A percentile compares a stretch with the other conserved stretches of the same genome.
Evolutionary conservation across 2,797 vertebrate species (phyloP).

Genomic region (Sibirionetta formosa): DNA sequence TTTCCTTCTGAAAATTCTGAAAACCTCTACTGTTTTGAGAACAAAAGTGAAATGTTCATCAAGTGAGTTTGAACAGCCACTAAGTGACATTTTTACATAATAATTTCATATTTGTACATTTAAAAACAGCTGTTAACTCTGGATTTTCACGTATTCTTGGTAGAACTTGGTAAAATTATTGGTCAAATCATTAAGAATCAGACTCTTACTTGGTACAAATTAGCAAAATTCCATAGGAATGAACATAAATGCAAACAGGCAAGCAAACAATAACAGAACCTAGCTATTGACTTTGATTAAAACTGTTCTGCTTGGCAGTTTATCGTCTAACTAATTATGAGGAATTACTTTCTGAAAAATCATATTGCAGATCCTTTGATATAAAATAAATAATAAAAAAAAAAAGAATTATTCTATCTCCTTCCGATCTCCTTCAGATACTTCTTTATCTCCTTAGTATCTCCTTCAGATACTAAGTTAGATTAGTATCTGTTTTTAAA

Average conservation of each 20-base stretch:
- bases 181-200: neutral
- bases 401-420: neutral
- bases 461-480: neutral
- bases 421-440: neutral
- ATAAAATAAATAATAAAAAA: neutral
- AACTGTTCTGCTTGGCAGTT: neutral
- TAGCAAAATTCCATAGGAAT: neutral
- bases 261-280: conserved; percentile 6
- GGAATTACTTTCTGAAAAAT: conserved; percentile 24
- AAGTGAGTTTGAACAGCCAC: neutral
- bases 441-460: no score
- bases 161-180: neutral
- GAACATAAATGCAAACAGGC: neutral
- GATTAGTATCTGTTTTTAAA: neutral
- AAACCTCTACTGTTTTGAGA: neutral
- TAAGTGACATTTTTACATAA: neutral
- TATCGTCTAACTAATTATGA: neutral
- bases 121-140: neutral
- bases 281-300: neutral
- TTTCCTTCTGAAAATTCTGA: neutral
- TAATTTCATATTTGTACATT: neutral
- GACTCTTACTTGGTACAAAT: neutral
- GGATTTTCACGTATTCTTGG: neutral
- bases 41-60: neutral
- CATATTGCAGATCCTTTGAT: neutral